Conservation (phyloP, 2,888 invertebrate genomes). For the Leucophenga maculata region DNA sequence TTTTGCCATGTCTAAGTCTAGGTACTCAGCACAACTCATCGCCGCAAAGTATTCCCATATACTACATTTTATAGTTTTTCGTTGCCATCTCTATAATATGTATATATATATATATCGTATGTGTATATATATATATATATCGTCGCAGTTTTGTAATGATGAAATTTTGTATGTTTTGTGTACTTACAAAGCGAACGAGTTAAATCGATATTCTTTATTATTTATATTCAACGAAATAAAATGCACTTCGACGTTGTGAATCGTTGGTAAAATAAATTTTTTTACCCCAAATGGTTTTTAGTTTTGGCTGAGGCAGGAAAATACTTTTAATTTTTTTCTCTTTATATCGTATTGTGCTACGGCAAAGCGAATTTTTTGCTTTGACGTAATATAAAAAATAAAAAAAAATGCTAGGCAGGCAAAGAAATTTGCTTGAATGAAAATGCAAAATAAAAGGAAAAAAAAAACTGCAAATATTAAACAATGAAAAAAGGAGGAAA, state of each 20-base stretch:
- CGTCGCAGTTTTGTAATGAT: no score
- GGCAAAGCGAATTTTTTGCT: background rate
- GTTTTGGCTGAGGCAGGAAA: no score
- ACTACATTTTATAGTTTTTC: no score
- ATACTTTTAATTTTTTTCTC: background rate
- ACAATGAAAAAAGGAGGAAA: background rate
- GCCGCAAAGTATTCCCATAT: slow-evolving; percentile 24
- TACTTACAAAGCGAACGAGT: slow-evolving; percentile 31
- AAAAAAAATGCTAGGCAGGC: background rate
- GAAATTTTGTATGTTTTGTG: no score
- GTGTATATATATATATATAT: no score
- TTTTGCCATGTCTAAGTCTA: no score
- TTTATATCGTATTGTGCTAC: background rate
- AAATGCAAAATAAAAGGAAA: no score
- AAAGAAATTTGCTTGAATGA: no score
- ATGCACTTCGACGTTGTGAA: background rate
- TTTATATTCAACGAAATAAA: slow-evolving; percentile 45
- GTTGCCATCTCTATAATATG: no score
- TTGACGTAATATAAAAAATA: background rate
- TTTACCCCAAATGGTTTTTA: no score
- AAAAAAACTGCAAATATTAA: no score
- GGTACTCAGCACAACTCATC: background rate
- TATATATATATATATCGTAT: no score
- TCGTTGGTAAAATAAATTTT: background rate
- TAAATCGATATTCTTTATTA: slow-evolving; percentile 60